Conservation (phyloP, 2,888 invertebrate species). For the Leucophenga maculata region DNA sequence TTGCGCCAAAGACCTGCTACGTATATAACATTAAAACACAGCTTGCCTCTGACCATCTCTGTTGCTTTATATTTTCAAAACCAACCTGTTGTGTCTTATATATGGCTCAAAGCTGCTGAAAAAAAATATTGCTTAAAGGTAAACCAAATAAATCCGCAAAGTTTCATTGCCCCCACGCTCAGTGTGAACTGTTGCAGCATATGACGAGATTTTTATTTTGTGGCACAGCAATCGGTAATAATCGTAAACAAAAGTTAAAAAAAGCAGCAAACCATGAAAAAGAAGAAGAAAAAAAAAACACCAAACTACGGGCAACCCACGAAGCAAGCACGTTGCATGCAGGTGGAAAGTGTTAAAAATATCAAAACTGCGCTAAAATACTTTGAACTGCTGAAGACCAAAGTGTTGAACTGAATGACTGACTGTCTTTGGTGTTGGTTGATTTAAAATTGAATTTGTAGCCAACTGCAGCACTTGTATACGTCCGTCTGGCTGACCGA, state of each 20-base stretch:
- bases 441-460: background rate
- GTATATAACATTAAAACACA: too few relatives aligned
- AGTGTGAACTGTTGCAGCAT: background rate
- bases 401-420: too few relatives aligned
- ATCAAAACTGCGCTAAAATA: conserved; percentile 4
- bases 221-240: background rate
- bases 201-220: background rate
- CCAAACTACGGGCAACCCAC: background rate
- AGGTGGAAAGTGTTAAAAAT: conserved; percentile 25
- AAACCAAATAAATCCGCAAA: conserved; percentile 56
- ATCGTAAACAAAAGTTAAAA: conserved; percentile 6
- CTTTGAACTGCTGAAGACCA: background rate
- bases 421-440: background rate
- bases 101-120: too few relatives aligned
- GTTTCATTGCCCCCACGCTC: conserved; percentile 57
- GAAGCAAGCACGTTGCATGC: background rate
- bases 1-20: too few relatives aligned
- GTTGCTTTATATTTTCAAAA: too few relatives aligned
- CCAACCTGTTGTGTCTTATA: background rate
- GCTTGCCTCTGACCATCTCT: too few relatives aligned
- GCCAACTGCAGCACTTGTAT: too few relatives aligned
- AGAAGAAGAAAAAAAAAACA: background rate
- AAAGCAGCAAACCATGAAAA: too few relatives aligned
- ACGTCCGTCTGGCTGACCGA: too few relatives aligned
- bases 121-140: background rate